phyloP scores from a whole-genome alignment of 2,113 vertebrate species.

The Tragelaphus imberbis region DNA sequence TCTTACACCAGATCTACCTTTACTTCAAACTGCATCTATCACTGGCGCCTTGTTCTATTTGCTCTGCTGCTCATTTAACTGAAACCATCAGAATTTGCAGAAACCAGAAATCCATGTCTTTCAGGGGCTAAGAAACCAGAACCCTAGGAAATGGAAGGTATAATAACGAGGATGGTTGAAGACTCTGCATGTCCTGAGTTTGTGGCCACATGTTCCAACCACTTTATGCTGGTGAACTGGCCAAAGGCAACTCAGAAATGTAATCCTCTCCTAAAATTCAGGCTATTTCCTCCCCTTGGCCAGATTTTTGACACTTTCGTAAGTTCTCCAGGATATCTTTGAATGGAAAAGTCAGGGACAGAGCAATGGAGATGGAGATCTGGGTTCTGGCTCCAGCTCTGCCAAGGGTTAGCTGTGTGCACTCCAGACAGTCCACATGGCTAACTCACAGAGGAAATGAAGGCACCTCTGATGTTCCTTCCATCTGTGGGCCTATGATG shows the following conservation, averaged over 20 bases:
- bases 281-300: constrained; percentile 50
- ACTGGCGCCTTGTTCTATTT: neutral
- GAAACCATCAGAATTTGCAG: neutral
- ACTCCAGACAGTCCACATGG: neutral
- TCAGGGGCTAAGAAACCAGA: neutral
- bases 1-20: neutral
- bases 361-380: neutral
- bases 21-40: neutral
- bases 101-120: neutral
- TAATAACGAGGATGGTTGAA: neutral
- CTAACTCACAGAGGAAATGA: neutral
- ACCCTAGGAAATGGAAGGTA: neutral
- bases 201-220: constrained; percentile 40
- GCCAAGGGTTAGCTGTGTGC: neutral
- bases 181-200: neutral
- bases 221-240: constrained; percentile 45
- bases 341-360: neutral
- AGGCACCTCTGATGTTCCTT: neutral
- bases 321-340: constrained; percentile 20
- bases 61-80: neutral
- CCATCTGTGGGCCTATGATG: neutral
- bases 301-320: neutral
- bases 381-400: neutral
- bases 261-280: constrained; percentile 67
- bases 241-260: constrained; percentile 76